Conservation (phyloP, 2,113 vertebrate genomes). For the Rhegmatorhina hoffmannsi region DNA sequence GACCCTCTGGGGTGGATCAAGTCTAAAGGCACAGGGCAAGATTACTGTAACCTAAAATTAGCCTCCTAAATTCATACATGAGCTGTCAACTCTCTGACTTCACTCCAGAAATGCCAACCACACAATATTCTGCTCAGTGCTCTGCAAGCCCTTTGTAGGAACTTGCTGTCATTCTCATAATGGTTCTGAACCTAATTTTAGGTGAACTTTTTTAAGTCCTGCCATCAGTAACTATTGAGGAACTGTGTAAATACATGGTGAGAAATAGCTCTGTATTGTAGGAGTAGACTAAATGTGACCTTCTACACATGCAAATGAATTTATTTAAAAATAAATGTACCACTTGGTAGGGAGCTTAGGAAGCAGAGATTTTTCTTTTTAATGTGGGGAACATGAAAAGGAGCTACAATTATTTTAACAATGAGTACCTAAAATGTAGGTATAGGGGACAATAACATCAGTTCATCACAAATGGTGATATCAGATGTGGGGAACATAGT, state of each 20-base stretch:
- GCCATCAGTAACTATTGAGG: neutral
- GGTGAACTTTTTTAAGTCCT: neutral
- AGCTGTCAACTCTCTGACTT: neutral
- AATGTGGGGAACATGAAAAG: neutral
- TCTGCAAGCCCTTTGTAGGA: neutral
- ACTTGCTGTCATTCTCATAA: neutral
- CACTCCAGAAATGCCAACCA: neutral
- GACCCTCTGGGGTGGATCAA: neutral
- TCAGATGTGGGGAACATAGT: accelerated
- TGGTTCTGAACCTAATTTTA: neutral
- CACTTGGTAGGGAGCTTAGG: neutral
- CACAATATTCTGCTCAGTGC: neutral
- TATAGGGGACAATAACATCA: neutral
- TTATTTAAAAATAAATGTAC: neutral
- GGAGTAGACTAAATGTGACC: neutral
- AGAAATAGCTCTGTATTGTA: neutral
- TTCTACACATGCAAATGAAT: neutral
- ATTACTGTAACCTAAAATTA: neutral
- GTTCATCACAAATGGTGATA: neutral
- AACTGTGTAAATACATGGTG: neutral
- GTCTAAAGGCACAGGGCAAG: neutral
- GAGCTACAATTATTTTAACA: neutral
- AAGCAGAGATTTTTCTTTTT: neutral
- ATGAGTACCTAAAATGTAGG: neutral
- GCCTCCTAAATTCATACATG: neutral